Evolutionary conservation across 2,888 invertebrate genomes (phyloP).

Genomic region (Dolichopus griseipennis): DNA sequence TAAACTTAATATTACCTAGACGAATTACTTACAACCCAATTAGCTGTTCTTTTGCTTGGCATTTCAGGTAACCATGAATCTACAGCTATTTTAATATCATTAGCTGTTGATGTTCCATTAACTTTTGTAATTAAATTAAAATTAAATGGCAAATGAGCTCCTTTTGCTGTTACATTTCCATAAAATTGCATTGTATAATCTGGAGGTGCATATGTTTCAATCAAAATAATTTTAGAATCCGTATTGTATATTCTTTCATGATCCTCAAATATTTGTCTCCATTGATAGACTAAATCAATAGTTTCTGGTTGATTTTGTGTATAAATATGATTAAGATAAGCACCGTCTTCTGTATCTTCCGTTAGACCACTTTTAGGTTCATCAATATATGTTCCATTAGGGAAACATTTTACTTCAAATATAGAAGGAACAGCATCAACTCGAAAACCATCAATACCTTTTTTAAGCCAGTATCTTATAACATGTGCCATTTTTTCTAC

Average conservation of each 20-base stretch:
- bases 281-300: constrained; percentile 49
- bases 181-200: constrained; percentile 50
- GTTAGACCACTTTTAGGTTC: constrained; percentile 46
- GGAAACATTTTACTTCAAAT: constrained; percentile 43
- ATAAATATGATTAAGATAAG: constrained; percentile 52
- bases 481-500: constrained; percentile 55
- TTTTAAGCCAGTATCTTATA: constrained; percentile 62
- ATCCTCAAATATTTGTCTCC: constrained; percentile 47
- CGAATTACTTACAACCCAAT: constrained; percentile 53
- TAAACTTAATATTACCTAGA: background rate
- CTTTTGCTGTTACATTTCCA: constrained; percentile 43
- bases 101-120: constrained; percentile 46
- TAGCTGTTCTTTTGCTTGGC: constrained; percentile 46
- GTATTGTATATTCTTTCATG: constrained; percentile 37
- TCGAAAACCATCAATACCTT: constrained; percentile 69
- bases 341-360: constrained; percentile 47
- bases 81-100: constrained; percentile 45
- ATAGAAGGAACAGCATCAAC: constrained; percentile 56
- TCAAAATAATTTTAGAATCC: constrained; percentile 46
- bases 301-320: constrained; percentile 54
- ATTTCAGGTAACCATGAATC: constrained; percentile 53
- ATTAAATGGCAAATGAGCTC: constrained; percentile 57
- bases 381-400: constrained; percentile 36
- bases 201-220: constrained; percentile 52
- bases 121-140: constrained; percentile 49